phyloP scores from a whole-genome alignment of 1,140 invertebrate genomes.

The Drosophila chauvacae region DNA sequence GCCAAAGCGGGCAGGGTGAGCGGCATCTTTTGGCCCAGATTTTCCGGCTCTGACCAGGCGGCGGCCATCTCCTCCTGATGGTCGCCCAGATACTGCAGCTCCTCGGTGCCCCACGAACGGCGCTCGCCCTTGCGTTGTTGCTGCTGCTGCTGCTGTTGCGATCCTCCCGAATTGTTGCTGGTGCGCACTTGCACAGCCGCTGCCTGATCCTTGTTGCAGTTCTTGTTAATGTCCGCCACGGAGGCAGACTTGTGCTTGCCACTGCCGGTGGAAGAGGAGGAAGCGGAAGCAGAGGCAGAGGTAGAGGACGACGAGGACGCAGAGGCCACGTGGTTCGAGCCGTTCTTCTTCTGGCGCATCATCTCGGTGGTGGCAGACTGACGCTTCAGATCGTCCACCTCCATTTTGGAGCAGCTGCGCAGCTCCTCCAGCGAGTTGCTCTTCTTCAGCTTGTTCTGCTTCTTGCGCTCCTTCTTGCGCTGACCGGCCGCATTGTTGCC shows the following conservation, averaged over 20 bases:
- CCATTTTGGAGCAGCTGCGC: constrained; percentile 83
- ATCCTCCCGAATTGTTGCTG: constrained; percentile 13
- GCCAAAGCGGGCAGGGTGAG: constrained; percentile 47
- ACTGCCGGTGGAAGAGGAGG: constrained; percentile 4
- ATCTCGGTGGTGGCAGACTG: constrained; percentile 82
- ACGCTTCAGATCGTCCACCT: constrained; percentile 80
- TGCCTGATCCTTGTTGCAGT: constrained; percentile 57
- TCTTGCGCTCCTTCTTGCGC: constrained; percentile 74
- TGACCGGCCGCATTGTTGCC: constrained; percentile 20
- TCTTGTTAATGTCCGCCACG: constrained; percentile 63
- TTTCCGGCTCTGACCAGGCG: constrained; percentile 37
- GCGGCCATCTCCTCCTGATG: constrained; percentile 31
- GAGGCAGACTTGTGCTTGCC: constrained; percentile 67
- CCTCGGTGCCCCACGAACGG: constrained; percentile 88
- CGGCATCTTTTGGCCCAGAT: constrained; percentile 1
- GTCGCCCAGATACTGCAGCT: constrained; percentile 81
- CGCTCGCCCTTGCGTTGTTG: constrained; percentile 85
- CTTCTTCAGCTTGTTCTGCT: constrained; percentile 86
- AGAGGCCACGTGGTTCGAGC: constrained; percentile 2
- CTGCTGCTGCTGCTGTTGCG: constrained; percentile 17
- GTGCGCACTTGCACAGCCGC: constrained; percentile 15
- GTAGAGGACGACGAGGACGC: constrained; percentile 16
- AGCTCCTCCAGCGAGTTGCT: constrained; percentile 89
- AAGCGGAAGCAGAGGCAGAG: constrained; percentile 5
- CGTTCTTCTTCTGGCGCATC: constrained; percentile 75